phyloP scores from a whole-genome alignment of 2,113 vertebrate species.

The Salvator merianae region DNA sequence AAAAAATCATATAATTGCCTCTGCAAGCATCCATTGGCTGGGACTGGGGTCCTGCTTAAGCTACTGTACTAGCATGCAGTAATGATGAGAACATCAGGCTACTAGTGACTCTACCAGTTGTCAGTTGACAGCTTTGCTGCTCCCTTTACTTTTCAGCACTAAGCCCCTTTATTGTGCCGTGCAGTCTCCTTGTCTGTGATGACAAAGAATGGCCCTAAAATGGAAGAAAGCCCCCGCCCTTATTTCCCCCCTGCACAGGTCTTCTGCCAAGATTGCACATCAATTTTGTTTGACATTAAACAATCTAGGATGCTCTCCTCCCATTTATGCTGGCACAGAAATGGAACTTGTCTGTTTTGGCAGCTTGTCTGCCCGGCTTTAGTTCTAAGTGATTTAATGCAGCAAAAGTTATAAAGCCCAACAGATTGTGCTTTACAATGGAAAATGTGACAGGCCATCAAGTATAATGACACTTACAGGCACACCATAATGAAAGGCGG shows the following conservation, averaged over 20 bases:
- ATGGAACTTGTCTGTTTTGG: conserved; percentile 20
- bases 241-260: not conserved
- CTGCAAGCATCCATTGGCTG: not conserved
- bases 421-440: conserved; percentile 46
- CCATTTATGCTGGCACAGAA: conserved; percentile 38
- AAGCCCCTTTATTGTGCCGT: not conserved
- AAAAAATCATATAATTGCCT: not conserved
- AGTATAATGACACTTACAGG: conserved; percentile 40
- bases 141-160: not conserved
- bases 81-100: not conserved
- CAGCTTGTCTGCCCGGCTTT: conserved; percentile 22
- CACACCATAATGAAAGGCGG: conserved; percentile 51
- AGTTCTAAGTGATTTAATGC: conserved; percentile 38
- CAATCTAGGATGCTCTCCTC: not conserved
- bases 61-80: not conserved
- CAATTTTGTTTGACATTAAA: conserved; percentile 5
- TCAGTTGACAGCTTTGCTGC: too few species aligned
- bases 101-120: not conserved
- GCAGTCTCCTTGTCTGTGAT: not conserved
- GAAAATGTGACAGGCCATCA: conserved; percentile 52
- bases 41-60: not conserved
- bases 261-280: conserved; percentile 25
- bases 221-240: not conserved
- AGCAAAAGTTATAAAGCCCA: conserved; percentile 39
- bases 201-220: conserved; percentile 2